Evolutionary conservation across 2,113 vertebrate genomes (phyloP).

Genomic region (Hemicordylus capensis): DNA sequence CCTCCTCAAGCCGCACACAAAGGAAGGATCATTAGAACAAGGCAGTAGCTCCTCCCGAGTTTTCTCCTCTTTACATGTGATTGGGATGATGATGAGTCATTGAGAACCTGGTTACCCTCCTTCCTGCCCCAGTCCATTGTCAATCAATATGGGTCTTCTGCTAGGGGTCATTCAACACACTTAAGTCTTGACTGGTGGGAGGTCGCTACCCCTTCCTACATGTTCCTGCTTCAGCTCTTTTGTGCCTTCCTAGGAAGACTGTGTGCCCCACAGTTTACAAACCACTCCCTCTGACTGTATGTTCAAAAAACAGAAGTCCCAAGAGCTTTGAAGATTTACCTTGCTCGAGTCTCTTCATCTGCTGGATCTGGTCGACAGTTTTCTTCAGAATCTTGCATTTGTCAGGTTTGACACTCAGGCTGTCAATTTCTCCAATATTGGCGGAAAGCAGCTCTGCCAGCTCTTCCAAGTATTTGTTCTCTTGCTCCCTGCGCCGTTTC

Average conservation of each 20-base stretch:
- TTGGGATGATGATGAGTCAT: background rate
- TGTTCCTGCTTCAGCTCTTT: background rate
- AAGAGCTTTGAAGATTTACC: conserved; percentile 72
- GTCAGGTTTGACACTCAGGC: conserved; percentile 91
- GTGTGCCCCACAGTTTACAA: background rate
- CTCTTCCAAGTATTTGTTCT: conserved; percentile 93
- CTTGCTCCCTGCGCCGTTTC: conserved; percentile 92
- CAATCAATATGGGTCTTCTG: background rate
- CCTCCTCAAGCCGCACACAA: background rate
- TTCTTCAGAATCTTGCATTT: conserved; percentile 95
- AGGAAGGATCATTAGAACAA: background rate
- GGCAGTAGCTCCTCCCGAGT: background rate
- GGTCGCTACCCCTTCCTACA: too few relatives aligned
- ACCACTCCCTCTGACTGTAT: background rate
- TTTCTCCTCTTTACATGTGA: background rate
- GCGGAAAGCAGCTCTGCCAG: conserved; percentile 92
- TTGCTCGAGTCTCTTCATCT: conserved; percentile 92
- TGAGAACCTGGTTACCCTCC: background rate
- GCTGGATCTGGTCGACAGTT: conserved; percentile 95
- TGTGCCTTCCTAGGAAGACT: background rate
- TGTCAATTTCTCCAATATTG: conserved; percentile 92
- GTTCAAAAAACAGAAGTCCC: background rate
- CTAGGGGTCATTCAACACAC: too few relatives aligned
- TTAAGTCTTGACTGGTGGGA: background rate
- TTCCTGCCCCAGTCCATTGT: background rate